phyloP scores from a whole-genome alignment of 2,888 invertebrate species.

The Pammene fasciana region DNA sequence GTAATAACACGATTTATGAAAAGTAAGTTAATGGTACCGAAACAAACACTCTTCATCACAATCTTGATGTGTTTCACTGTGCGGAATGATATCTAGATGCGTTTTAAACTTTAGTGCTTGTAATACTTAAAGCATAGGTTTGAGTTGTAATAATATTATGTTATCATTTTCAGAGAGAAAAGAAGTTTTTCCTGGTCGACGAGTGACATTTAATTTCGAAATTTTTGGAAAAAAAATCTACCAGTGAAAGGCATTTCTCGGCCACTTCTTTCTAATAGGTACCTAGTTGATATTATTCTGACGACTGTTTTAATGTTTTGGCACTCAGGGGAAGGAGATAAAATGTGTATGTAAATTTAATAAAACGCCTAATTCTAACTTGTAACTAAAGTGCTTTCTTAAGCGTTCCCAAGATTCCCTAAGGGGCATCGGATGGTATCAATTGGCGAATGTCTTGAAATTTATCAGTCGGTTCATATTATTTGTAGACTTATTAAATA shows the following conservation, averaged over 20 bases:
- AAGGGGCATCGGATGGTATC: constrained; percentile 3
- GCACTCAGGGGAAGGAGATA: constrained; percentile 7
- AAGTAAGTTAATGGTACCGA: neutral
- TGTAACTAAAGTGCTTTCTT: constrained; percentile 8
- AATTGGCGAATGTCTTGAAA: neutral
- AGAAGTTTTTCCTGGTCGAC: too few relatives aligned
- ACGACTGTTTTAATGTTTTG: neutral
- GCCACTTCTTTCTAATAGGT: neutral
- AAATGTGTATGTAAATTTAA: constrained; percentile 30
- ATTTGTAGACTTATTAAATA: too few relatives aligned
- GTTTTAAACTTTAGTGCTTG: too few relatives aligned
- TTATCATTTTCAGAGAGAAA: too few relatives aligned
- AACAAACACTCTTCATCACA: too few relatives aligned
- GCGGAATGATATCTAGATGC: too few relatives aligned
- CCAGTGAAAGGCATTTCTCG: neutral
- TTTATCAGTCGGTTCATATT: neutral
- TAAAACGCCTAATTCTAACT: constrained; percentile 18
- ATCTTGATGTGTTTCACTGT: too few relatives aligned
- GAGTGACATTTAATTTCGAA: too few relatives aligned
- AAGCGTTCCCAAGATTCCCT: neutral
- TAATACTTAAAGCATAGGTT: too few relatives aligned
- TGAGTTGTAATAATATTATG: too few relatives aligned
- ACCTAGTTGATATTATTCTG: constrained; percentile 24
- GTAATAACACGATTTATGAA: too few relatives aligned
- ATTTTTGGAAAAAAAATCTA: too few relatives aligned